These are phyloP conservation scores for Syngnathoides biaculeatus DNA, from an alignment of 2,113 vertebrate species.

Conservation along the genomic window DNA sequence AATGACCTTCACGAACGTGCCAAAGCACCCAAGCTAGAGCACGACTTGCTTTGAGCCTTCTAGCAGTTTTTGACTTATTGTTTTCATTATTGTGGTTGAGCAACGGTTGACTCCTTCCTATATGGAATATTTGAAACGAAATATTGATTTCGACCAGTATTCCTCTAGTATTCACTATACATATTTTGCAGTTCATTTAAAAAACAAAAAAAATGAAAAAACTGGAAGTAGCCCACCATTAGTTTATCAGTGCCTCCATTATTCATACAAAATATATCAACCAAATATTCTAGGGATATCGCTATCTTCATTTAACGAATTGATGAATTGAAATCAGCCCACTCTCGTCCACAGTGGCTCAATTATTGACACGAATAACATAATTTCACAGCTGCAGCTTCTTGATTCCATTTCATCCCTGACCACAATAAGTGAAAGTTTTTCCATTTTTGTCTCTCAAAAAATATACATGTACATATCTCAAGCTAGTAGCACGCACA, in stretches of 20 bases:
- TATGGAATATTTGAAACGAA: not conserved
- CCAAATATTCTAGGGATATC: not conserved
- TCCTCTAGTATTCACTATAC: not conserved
- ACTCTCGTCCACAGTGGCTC: not conserved
- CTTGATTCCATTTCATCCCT: too few relatives aligned
- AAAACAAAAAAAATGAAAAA: not conserved
- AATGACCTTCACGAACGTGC: not conserved
- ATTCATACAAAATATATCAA: not conserved
- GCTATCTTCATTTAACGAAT: too few relatives aligned
- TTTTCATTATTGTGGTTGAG: too few relatives aligned
- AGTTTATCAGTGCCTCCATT: not conserved
- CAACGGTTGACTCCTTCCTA: too few relatives aligned
- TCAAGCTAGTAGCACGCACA: not conserved
- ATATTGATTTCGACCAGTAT: not conserved
- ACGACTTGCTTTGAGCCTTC: not conserved
- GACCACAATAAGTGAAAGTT: not conserved
- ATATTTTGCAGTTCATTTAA: too few relatives aligned
- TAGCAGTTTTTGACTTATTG: not conserved
- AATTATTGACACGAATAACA: not conserved
- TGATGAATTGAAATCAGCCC: too few relatives aligned
- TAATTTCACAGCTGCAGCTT: not conserved
- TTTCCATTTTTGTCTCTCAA: not conserved
- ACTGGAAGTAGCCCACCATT: not conserved
- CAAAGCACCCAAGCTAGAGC: not conserved
- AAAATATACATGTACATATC: not conserved